Evolutionary conservation across 2,113 vertebrate species (phyloP), one percentile per base, ranked within the genome.

Genomic region (Eurystomus gularis): DNA sequence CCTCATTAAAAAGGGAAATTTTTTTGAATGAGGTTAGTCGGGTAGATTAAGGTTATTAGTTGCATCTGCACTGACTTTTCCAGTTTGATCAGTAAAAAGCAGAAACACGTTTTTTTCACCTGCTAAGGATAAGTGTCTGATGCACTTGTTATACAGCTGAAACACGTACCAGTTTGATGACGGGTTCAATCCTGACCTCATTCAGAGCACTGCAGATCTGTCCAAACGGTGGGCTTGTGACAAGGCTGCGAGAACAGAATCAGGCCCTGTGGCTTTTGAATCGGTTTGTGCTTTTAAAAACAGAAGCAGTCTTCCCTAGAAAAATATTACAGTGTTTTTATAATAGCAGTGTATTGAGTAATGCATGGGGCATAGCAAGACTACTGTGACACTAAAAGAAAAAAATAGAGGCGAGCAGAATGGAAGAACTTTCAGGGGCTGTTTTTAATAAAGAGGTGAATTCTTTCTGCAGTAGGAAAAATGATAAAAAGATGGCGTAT

Each of bases 401-500:
- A 96, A 97, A 96, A 95, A 94, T 94, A 82, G 93, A 88, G 91
- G 94, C 37, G 11, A 91, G 85, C 85, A 73, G 89, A 95, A 97
- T 0, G 48, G 52, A 83, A 93, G 95, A 97, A 57, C 76, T 73
- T 92, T 90, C 91, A 77, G 55, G 70, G 89, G 64, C 88, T 68
- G 55, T 90, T 72, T 97, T 90, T 94, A 92, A 61, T 76, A 83
- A 70, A 88, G 52, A 91, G 93, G 94, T 79, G 82, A 96, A 97
- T 96, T 93, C 88, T 82, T 85, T 89, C 92, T 89, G 97, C 75
- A 29, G 79, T 82, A 71, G 95, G 78, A 87, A 94, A 95, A 93
- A 94, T 68, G 92, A 94, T 86, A 96, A 95, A 97, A 97, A 97
- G 95, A 97, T 98, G 98, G 98, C 89, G 82, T 94, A 95, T 84